Evolutionary conservation across 2,888 invertebrate genomes (phyloP), one percentile per base, ranked within the genome.

Genomic region (Cheilosia scutellata): DNA sequence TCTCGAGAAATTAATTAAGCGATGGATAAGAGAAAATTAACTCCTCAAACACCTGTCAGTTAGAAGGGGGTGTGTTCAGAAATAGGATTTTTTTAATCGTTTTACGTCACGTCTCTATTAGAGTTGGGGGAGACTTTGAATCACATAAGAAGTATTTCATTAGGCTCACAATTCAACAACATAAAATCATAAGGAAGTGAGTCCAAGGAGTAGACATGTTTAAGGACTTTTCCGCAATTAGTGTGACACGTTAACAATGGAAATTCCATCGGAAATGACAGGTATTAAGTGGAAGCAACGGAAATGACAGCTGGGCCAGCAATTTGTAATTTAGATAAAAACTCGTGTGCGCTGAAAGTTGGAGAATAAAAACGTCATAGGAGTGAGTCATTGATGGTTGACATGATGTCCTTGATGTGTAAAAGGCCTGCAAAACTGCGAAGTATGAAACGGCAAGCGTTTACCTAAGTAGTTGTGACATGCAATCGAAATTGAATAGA

Each of bases 211-310:
- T 16, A n/a, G 13, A 51, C 25, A 9, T 57, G 4, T 55, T 72
- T 60, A 76, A 71, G 76, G 71, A 55, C 55, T 62, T 72, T 31
- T 7, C 20, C 57, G 47, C 77, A 66, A 83, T 83, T 72, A 74
- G 37, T 49, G 57, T 44, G 74, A 53, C 75, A 75, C 53, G 57
- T 58, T 84, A 58, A 75, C 78, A 78, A 65, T 63, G 65, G 25
- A 75, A 74, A 63, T 75, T 65, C 44, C 63, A 75, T 66, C 78
- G 58, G 44, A 70, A 78, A 70, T 70, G 57, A 70, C 74, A 66
- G 62, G 42, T 57, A 82, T 49, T 62, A 66, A 74, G 75, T 49
- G 77, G 40, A 29, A 40, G 57, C 55, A 70, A 20, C 33, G 70
- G 31, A 63, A 71, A 62, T 63, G 70, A 78, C 51, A 9, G 25